A percentile compares a stretch with the other conserved stretches of the same genome.
Conservation (phyloP, 2,888 invertebrate species). For the Biston betularia region DNA sequence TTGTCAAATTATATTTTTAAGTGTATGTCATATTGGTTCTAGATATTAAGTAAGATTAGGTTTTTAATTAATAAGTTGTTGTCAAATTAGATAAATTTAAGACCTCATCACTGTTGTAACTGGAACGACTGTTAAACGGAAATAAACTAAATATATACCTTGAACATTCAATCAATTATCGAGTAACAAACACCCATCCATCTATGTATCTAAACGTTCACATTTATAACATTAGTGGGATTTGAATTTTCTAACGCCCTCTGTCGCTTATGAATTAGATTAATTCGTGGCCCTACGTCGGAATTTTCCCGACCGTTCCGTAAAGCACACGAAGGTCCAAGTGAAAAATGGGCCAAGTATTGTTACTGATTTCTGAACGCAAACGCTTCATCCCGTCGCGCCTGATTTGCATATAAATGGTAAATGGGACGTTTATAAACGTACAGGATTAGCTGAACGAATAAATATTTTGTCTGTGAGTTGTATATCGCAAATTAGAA, state of each 20-base stretch:
- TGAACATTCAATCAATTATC: too few relatives aligned
- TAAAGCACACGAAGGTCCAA: slow-evolving; percentile 20
- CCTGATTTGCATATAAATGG: slow-evolving; percentile 44
- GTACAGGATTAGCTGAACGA: slow-evolving; percentile 22
- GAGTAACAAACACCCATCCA: too few relatives aligned
- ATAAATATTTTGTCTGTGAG: slow-evolving; percentile 30
- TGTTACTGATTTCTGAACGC: slow-evolving; percentile 40
- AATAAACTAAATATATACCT: too few relatives aligned
- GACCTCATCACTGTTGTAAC: too few relatives aligned
- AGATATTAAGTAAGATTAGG: too few relatives aligned
- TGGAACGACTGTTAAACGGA: too few relatives aligned
- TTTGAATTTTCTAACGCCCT: neutral
- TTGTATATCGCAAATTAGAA: slow-evolving; percentile 16
- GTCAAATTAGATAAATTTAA: too few relatives aligned
- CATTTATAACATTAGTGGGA: too few relatives aligned
- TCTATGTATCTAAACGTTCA: too few relatives aligned
- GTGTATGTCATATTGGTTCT: too few relatives aligned
- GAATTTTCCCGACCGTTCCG: slow-evolving; percentile 3
- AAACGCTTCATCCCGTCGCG: slow-evolving; percentile 25
- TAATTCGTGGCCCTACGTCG: slow-evolving; percentile 2
- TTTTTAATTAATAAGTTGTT: too few relatives aligned
- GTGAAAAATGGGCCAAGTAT: slow-evolving; percentile 42
- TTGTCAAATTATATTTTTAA: too few relatives aligned
- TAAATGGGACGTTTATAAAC: slow-evolving; percentile 40
- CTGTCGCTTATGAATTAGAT: neutral